phyloP scores from a whole-genome alignment of 2,113 vertebrate species.

The Pterocles burchelli region DNA sequence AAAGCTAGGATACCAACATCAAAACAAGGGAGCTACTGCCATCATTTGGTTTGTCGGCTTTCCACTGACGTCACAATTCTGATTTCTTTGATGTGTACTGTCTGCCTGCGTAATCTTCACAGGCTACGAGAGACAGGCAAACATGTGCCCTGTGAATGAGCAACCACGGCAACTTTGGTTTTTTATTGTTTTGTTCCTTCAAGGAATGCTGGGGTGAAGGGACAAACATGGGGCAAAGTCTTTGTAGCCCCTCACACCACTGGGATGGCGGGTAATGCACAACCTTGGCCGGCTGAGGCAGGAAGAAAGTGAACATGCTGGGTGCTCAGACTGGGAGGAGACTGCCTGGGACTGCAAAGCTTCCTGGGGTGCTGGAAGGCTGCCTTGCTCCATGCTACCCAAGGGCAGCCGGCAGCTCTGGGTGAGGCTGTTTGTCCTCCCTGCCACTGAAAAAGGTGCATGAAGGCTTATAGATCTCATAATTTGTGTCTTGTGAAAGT shows the following conservation, averaged over 20 bases:
- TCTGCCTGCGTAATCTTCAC: conserved; percentile 27
- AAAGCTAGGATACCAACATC: neutral
- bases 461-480: fast-evolving
- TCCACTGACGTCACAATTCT: neutral
- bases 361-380: neutral
- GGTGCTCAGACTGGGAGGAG: neutral
- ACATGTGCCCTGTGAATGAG: neutral
- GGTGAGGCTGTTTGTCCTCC: neutral
- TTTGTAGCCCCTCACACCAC: neutral
- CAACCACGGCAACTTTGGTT: neutral
- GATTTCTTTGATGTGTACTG: conserved; percentile 47
- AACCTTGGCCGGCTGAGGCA: neutral
- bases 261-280: fast-evolving
- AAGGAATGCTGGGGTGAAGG: fast-evolving
- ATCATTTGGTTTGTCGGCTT: neutral
- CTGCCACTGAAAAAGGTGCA: fast-evolving
- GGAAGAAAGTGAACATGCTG: neutral
- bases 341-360: neutral
- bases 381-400: fast-evolving
- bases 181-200: neutral
- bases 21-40: neutral
- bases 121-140: neutral
- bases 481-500: neutral
- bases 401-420: fast-evolving
- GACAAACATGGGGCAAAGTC: neutral